phyloP scores from a whole-genome alignment of 2,113 vertebrate species.

The Vombatus ursinus region DNA sequence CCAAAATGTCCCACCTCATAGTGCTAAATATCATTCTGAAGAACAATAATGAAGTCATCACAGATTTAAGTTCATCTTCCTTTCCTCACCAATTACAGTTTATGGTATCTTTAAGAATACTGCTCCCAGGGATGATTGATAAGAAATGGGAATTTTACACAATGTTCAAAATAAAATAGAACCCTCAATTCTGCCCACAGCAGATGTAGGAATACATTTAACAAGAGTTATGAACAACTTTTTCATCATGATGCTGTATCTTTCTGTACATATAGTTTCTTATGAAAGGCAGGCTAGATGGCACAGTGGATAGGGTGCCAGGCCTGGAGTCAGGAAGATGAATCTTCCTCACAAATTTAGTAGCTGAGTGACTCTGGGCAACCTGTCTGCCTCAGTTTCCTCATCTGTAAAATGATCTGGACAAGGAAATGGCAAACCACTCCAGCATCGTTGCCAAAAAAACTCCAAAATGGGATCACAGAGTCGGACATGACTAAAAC shows the following conservation, averaged over 20 bases:
- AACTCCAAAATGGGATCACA: background rate
- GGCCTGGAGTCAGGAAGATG: slow-evolving; percentile 8
- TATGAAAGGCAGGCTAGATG: slow-evolving; percentile 33
- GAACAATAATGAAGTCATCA: slow-evolving; percentile 23
- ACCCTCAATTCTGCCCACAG: background rate
- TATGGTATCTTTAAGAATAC: background rate
- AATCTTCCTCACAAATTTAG: background rate
- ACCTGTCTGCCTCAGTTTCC: background rate
- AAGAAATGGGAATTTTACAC: background rate
- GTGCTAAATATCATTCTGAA: background rate
- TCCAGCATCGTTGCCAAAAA: background rate
- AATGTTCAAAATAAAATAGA: background rate
- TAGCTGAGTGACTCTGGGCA: background rate
- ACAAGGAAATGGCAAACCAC: background rate
- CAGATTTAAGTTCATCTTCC: background rate
- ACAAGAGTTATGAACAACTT: slow-evolving; percentile 1
- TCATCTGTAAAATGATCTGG: background rate
- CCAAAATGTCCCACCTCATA: slow-evolving; percentile 15
- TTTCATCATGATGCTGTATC: slow-evolving; percentile 14
- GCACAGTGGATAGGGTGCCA: background rate
- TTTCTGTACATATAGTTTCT: slow-evolving; percentile 2
- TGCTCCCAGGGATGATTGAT: background rate
- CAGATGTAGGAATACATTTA: slow-evolving; percentile 26
- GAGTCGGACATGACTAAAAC: background rate
- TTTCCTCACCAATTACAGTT: background rate